Evolutionary conservation across 2,113 vertebrate genomes (phyloP).

Genomic region (Lontra canadensis): DNA sequence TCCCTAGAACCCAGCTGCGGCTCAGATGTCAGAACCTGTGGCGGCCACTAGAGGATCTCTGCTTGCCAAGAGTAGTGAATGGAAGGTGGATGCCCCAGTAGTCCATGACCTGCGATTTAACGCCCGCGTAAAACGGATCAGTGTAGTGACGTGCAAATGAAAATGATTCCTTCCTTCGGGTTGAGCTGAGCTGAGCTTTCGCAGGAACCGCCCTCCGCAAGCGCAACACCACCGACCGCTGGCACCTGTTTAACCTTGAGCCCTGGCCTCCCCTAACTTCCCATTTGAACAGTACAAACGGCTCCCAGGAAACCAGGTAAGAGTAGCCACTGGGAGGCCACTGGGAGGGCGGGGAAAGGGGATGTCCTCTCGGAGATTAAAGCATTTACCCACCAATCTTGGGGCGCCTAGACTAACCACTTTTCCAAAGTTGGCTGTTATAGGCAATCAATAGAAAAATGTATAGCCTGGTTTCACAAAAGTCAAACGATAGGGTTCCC

Average conservation of each 20-base stretch:
- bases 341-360: background rate
- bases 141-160: constrained; percentile 80
- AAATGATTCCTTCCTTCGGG: constrained; percentile 76
- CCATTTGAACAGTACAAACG: background rate
- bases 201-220: constrained; percentile 66
- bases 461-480: background rate
- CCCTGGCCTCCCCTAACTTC: background rate
- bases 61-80: constrained; percentile 75
- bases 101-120: constrained; percentile 78
- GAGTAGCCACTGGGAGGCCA: background rate
- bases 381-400: background rate
- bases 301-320: background rate
- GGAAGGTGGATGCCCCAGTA: constrained; percentile 69
- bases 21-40: constrained; percentile 71
- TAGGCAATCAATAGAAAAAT: background rate
- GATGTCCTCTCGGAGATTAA: background rate
- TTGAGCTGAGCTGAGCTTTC: constrained; percentile 46
- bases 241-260: background rate
- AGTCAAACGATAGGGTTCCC: background rate
- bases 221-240: background rate
- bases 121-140: constrained; percentile 79
- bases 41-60: constrained; percentile 69
- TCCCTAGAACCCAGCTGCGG: constrained; percentile 65
- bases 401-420: background rate
- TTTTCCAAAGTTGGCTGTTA: background rate